Evolutionary conservation across 2,888 invertebrate species (phyloP).

Genomic region (Agonum fuliginosum): DNA sequence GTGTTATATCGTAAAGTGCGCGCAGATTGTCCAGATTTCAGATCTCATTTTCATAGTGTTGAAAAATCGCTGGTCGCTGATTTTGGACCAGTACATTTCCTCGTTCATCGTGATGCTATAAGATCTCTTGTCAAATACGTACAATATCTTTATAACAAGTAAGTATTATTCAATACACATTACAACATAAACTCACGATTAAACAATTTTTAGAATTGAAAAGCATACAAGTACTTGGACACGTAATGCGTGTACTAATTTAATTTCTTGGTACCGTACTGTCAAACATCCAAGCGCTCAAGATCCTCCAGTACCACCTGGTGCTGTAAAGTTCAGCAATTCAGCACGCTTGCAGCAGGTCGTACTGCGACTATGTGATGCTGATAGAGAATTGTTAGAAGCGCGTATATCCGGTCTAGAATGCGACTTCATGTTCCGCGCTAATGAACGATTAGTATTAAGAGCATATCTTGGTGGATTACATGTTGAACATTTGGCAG

Average conservation of each 20-base stretch:
- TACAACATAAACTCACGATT: constrained; percentile 24
- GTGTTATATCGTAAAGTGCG: constrained; percentile 86
- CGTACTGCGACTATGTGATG: constrained; percentile 80
- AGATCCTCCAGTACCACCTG: constrained; percentile 84
- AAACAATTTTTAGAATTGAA: constrained; percentile 64
- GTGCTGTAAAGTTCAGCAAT: constrained; percentile 84
- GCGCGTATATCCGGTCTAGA: constrained; percentile 81
- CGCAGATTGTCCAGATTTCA: constrained; percentile 88
- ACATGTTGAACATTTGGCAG: constrained; percentile 82
- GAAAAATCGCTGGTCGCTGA: constrained; percentile 86
- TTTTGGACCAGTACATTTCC: constrained; percentile 78
- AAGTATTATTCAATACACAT: constrained; percentile 67
- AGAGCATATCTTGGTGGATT: constrained; percentile 81
- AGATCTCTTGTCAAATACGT: constrained; percentile 82
- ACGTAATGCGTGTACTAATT: background rate
- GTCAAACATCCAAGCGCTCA: constrained; percentile 58
- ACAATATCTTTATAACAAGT: constrained; percentile 79
- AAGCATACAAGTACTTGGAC: constrained; percentile 62
- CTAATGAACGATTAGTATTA: constrained; percentile 85
- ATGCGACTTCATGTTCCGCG: constrained; percentile 85
- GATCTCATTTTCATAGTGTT: constrained; percentile 85
- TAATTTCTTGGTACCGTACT: background rate
- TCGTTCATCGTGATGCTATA: constrained; percentile 84
- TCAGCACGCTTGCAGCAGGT: constrained; percentile 79
- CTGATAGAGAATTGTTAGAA: constrained; percentile 82